Percentiles rank a stretch among this genome's conserved stretches.
These are phyloP conservation scores for Penaeus vannamei DNA, from an alignment of 1,140 invertebrate genomes.

Conservation along the genomic window DNA sequence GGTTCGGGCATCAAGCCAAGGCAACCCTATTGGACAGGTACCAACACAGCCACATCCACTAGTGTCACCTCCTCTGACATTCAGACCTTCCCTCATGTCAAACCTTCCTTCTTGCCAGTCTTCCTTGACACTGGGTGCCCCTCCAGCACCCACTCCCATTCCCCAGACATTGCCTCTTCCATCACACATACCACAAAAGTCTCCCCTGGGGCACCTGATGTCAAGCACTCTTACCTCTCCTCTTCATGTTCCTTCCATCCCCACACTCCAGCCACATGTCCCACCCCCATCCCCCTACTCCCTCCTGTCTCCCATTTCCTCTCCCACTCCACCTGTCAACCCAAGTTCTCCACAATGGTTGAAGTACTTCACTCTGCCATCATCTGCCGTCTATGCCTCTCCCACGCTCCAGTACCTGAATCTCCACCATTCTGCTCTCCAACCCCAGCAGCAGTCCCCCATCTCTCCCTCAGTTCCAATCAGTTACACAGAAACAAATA, in stretches of 20 bases:
- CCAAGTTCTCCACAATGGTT: slow-evolving; percentile 39
- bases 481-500: slow-evolving; percentile 42
- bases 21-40: slow-evolving; percentile 61
- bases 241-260: neutral
- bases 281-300: neutral
- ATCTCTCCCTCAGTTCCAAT: neutral
- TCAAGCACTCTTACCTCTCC: neutral
- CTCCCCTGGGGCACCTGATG: slow-evolving; percentile 16
- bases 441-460: slow-evolving; percentile 10
- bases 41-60: slow-evolving; percentile 37
- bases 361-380: slow-evolving; percentile 38
- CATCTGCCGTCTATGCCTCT: slow-evolving; percentile 26
- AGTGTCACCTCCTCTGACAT: slow-evolving; percentile 22
- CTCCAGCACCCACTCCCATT: neutral
- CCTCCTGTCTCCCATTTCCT: neutral
- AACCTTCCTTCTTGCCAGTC: neutral
- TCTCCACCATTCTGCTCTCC: slow-evolving; percentile 47
- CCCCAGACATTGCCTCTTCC: neutral
- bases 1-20: slow-evolving; percentile 55
- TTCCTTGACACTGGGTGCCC: neutral
- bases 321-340: slow-evolving; percentile 20
- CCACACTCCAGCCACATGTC: slow-evolving; percentile 26
- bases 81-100: slow-evolving; percentile 6
- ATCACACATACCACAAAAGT: neutral
- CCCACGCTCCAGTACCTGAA: slow-evolving; percentile 61